Evolutionary conservation across 2,797 vertebrate species (phyloP), one percentile per base, ranked within the genome.

Genomic region (Mus spretus): DNA sequence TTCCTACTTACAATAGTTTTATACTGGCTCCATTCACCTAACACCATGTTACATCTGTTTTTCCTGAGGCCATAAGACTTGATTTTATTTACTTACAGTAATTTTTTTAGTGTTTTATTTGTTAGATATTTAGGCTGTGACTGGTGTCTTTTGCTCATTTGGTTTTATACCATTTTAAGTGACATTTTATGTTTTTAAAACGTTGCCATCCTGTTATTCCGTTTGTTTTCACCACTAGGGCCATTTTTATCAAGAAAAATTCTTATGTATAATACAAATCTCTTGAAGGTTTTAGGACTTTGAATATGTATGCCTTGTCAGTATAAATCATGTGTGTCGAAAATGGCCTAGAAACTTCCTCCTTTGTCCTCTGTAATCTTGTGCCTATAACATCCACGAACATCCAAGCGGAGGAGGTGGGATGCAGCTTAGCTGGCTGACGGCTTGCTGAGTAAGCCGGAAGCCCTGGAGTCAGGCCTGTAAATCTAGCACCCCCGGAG

Each of bases 101-200:
- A 63, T 80, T 86, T 65, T 82, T 92, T 53, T 57, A 50, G 44
- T 50, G 75, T 84, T 34, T 78, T 85, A 74, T 26, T 44, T 80
- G 50, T 86, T 87, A 88, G 15, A 53, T 1, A 78, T 50, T 90
- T 90, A 89, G 15, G 11, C 90, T 86, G 31, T 82, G 91, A 79
- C 55, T 74, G n/a, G 26, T 92, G 78, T 74, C 31, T 95, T 89
- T 67, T 61, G 10, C 44, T 79, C 24, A 22, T 47, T 19, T 78
- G 47, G 31, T 78, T 50, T 78, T 78, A 15, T 82, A 57, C 11
- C 1, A 22, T 89, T 96, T 63, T 57, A 70, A 88, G 26, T 95
- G 63, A 57, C 57, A 82, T 47, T 84, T 93, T 83, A 10, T 89
- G 37, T 84, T 93, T 94, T 94, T 63, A 72, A 83, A 91, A 53